phyloP scores from a whole-genome alignment of 2,888 invertebrate species.

The Apodemia zela region DNA sequence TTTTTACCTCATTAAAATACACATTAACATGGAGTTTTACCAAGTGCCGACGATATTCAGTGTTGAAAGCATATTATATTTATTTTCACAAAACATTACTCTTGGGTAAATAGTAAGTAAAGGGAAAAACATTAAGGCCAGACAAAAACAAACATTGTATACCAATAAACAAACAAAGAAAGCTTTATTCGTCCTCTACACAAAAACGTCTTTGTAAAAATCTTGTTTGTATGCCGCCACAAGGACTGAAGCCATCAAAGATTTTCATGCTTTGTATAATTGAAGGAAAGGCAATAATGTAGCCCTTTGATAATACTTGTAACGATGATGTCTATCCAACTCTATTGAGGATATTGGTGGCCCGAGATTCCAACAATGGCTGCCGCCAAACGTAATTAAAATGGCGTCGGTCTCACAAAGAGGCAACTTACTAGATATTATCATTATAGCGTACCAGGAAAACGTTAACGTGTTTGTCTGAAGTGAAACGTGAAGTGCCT shows the following conservation, averaged over 20 bases:
- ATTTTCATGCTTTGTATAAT: constrained; percentile 13
- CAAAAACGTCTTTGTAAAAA: background rate
- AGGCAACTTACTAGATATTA: constrained; percentile 16
- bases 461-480: constrained; percentile 2
- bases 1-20: too few relatives aligned
- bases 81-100: background rate
- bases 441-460: background rate
- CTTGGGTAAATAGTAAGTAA: background rate
- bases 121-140: background rate
- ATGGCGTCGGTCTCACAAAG: constrained; percentile 50
- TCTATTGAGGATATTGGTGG: constrained; percentile 8
- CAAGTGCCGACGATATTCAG: too few relatives aligned
- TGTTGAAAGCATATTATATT: too few relatives aligned
- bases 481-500: background rate
- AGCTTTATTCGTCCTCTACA: background rate
- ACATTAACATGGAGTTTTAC: too few relatives aligned
- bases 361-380: constrained; percentile 51
- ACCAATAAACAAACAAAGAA: constrained; percentile 11
- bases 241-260: constrained; percentile 9
- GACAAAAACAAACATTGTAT: constrained; percentile 4
- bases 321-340: constrained; percentile 5
- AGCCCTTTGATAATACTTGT: constrained; percentile 12
- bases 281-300: constrained; percentile 16
- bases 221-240: background rate
- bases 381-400: constrained; percentile 63